These are phyloP conservation scores for Pyrrhosoma nymphula DNA, from an alignment of 2,888 invertebrate species.

Conservation along the genomic window DNA sequence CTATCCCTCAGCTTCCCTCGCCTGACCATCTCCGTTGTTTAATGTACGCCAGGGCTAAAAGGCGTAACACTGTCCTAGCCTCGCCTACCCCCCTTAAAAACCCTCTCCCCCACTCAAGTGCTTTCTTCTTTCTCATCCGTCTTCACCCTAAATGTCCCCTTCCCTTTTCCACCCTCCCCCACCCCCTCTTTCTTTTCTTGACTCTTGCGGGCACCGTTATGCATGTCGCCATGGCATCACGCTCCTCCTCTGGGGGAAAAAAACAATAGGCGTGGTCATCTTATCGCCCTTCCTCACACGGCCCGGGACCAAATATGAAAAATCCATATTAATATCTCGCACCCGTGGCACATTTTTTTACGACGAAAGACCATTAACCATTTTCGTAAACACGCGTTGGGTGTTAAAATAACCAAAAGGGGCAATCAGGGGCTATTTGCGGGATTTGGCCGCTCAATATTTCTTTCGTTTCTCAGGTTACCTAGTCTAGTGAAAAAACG, in stretches of 20 bases:
- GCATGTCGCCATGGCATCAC: not conserved
- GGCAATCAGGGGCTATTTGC: not conserved
- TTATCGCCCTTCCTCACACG: not conserved
- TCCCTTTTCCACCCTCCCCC: not conserved
- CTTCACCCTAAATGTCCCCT: not conserved
- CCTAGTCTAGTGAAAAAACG: not conserved
- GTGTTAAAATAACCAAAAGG: not conserved
- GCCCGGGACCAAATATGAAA: not conserved
- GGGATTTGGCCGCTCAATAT: not conserved
- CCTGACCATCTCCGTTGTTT: too few relatives aligned
- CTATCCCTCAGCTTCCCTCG: too few relatives aligned
- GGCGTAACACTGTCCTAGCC: too few relatives aligned
- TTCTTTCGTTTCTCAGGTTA: not conserved
- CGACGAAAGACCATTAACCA: not conserved
- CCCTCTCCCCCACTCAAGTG: too few relatives aligned
- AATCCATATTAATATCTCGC: not conserved
- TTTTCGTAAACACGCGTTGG: not conserved
- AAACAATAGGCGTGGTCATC: slow-evolving; percentile 19
- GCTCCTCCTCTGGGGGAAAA: not conserved
- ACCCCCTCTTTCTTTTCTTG: too few relatives aligned
- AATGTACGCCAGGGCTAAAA: too few relatives aligned
- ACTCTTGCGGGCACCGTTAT: too few relatives aligned
- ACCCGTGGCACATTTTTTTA: not conserved
- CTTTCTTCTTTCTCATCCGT: not conserved
- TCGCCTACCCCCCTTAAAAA: too few relatives aligned